Conservation (phyloP, 2,888 invertebrate genomes). For the Apeira syringaria region DNA sequence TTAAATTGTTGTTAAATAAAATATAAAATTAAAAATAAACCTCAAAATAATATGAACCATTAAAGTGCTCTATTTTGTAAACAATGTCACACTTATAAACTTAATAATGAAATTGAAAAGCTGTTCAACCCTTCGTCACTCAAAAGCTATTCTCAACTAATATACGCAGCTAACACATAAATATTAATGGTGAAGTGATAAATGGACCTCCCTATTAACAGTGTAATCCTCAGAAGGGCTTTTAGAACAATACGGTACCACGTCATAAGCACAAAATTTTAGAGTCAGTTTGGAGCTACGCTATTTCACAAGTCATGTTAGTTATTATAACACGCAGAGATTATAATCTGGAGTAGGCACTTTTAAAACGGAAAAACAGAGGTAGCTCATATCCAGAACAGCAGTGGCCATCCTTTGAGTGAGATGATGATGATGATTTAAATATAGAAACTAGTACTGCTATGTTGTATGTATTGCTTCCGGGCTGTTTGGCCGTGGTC, state of each 20-base stretch:
- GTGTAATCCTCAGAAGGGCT: conserved; percentile 35
- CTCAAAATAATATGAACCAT: no score
- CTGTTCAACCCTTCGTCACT: conserved; percentile 12
- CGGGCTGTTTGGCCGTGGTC: no score
- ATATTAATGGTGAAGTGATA: conserved; percentile 31
- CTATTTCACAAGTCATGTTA: conserved; percentile 21
- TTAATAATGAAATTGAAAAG: conserved; percentile 5
- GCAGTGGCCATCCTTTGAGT: no score
- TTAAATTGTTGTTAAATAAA: no score
- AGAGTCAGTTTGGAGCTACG: conserved; percentile 41
- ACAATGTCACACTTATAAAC: not conserved
- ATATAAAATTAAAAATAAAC: no score
- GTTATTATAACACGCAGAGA: not conserved
- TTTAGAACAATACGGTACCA: conserved; percentile 40
- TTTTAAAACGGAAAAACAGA: no score
- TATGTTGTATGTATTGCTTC: no score
- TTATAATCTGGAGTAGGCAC: no score
- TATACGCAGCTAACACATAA: conserved; percentile 24
- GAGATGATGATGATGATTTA: no score
- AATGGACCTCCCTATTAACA: conserved; percentile 38
- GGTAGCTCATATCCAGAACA: no score
- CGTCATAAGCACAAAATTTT: conserved; percentile 35
- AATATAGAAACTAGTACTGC: no score
- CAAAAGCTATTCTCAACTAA: conserved; percentile 18
- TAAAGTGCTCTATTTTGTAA: not conserved